Evolutionary conservation across 2,797 vertebrate species (phyloP), one percentile per base, ranked within the genome.

Genomic region (Smutsia gigantea): DNA sequence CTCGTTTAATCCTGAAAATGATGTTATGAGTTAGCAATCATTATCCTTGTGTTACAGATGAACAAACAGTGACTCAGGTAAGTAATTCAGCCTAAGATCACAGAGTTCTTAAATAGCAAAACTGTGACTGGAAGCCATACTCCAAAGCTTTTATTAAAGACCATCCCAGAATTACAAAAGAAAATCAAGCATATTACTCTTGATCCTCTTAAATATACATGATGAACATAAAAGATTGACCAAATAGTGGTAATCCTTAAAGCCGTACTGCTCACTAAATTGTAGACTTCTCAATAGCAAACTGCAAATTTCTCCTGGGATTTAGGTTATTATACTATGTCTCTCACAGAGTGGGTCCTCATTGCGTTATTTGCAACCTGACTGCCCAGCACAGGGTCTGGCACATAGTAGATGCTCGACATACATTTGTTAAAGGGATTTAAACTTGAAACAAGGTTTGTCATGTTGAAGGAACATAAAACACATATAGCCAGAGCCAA

Each of bases 371-470:
- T 46, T 2, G 11, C 46, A 12, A 46, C 46, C 46, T 46, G 10
- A 72, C n/a, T 69, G 25, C 15, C 17, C 63, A 61, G 37, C 55
- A 55, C 10, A 51, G 15, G 21, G 37, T 34, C 63, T 79, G 15
- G 63, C 81, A 79, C 75, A 53, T 8, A 85, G 51, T 2, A 59
- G 13, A 12, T 53, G 8, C 42, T 72, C 42, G 23, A 18, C 66
- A 63, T 57, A 59, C 27, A 82, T 85, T 69, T 87, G 37, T 66
- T 61, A 59, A 59, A 42, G 79, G 42, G 7, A 78, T 53, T 74
- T 93, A 89, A 95, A 91, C 31, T 72, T 89, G 46, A 92, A 92
- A 90, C 6, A 87, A 69, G 7, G 10, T 87, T 81, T 39, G 18
- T 90, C 75, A 71, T 34, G 87, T 87, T 55, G 27, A 64, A 79